phyloP scores from a whole-genome alignment of 2,797 vertebrate species.

The Dallia pectoralis region DNA sequence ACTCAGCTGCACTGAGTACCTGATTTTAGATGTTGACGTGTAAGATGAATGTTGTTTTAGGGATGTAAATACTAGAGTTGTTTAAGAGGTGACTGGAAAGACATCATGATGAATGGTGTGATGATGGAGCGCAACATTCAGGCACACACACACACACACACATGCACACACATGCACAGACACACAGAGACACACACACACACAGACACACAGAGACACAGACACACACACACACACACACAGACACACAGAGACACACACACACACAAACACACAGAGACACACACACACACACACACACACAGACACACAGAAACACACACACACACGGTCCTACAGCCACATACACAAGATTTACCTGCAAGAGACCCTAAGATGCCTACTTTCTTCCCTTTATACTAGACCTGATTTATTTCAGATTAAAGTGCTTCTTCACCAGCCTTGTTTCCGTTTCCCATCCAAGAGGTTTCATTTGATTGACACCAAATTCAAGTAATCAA shows the following conservation, averaged over 20 bases:
- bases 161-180: constrained; percentile 6
- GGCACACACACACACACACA: constrained; percentile 5
- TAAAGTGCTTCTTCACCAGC: no score
- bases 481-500: no score
- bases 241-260: background rate
- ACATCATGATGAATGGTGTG: constrained; percentile 60
- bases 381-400: no score
- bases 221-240: constrained; percentile 9
- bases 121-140: constrained; percentile 26
- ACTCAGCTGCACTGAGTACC: constrained; percentile 9
- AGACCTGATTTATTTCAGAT: no score
- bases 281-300: background rate
- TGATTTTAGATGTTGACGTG: constrained; percentile 44
- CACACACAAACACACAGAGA: no score
- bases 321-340: no score
- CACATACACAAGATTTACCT: no score
- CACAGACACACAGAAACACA: no score
- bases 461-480: no score
- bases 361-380: no score
- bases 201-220: constrained; percentile 29
- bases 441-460: background rate
- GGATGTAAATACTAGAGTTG: constrained; percentile 54
- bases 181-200: constrained; percentile 13
- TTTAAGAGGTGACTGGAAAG: constrained; percentile 50
- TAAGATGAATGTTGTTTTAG: constrained; percentile 62